These are phyloP conservation scores for Lepidurus apus DNA, from an alignment of 1,140 invertebrate species.

Conservation along the genomic window DNA sequence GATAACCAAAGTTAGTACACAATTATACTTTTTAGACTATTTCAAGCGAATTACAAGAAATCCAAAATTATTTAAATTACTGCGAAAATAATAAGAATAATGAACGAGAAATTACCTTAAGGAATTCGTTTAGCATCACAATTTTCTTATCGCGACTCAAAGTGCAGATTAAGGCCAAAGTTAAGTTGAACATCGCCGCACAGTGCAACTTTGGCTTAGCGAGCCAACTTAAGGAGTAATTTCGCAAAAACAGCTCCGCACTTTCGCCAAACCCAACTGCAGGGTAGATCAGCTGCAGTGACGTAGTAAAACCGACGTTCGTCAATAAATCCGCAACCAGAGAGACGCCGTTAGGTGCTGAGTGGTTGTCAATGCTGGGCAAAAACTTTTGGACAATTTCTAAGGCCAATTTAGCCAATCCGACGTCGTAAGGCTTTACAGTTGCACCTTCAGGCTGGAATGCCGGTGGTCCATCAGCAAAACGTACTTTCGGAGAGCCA, in stretches of 20 bases:
- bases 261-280: not conserved
- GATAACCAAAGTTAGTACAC: not conserved
- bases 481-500: not conserved
- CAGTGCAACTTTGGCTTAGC: not conserved
- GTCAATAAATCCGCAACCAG: slow-evolving; percentile 3
- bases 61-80: not conserved
- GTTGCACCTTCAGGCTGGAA: not conserved
- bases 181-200: not conserved
- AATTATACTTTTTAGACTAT: too few relatives aligned
- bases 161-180: not conserved
- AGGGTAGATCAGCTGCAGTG: not conserved
- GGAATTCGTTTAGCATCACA: not conserved
- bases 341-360: not conserved
- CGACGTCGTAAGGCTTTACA: not conserved
- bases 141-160: not conserved
- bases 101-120: not conserved
- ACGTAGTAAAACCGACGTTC: not conserved
- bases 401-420: not conserved
- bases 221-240: not conserved
- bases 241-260: not conserved
- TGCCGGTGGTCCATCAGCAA: not conserved
- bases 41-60: not conserved
- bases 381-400: not conserved
- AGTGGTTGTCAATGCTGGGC: not conserved
- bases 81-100: not conserved